Evolutionary conservation across 2,888 invertebrate genomes (phyloP), one percentile per base, ranked within the genome.

Genomic region (Acleris emargana): DNA sequence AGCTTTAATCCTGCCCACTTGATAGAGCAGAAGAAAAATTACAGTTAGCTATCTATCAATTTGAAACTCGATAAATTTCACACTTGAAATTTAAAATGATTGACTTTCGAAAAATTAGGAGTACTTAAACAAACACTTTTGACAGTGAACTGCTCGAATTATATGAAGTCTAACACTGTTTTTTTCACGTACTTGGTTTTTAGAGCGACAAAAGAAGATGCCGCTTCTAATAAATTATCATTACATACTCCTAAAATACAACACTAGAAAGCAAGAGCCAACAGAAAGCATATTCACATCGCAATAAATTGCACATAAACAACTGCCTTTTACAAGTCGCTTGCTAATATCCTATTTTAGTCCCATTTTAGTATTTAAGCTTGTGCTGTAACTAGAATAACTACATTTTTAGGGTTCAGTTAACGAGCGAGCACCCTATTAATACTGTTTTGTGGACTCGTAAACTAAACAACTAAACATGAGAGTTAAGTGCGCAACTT

Each of bases 371-470:
- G 45, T 38, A 38, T 38, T 38, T 9, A 38, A 38, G 38, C 38
- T 13, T 3, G 38, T 51, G 60, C 51, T 57, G 60, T 55, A 51
- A 66, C 66, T 61, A 52, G 45, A 66, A 55, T 60, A 57, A 59
- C 52, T 60, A 45, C 55, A 52, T 61, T 60, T 63, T 64, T 61
- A 60, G 51, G 49, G 57, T 45, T 43, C 51, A 38, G 51, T 66
- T 51, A 61, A 66, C 57, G 57, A 38, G 45, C 11, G 45, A 54
- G 55, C 54, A 55, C 60, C 50, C 61, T 57, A 57, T 66, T 66
- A 66, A 66, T 61, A 55, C 50, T 51, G 50, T 49, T 57, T 61
- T 57, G 60, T 57, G 53, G 57, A 45, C 55, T 57, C 66, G 47
- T 66, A 61, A 66, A 66, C 17, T 61, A 51, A 57, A 66, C 55